Conservation (phyloP, 2,888 invertebrate genomes). For the Rhagium mordax region DNA sequence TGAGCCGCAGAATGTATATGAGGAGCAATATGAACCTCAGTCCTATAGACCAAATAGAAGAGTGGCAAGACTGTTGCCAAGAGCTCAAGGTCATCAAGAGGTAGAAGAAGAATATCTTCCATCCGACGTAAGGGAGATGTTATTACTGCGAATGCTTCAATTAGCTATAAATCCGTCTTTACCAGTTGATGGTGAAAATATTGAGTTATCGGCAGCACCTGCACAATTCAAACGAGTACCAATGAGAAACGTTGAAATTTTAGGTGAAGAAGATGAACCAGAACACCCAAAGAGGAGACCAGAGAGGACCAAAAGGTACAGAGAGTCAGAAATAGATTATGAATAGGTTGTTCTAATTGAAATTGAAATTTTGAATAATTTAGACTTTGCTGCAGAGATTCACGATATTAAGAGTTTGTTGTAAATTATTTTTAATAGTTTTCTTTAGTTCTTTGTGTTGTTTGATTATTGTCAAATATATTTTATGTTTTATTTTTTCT, state of each 20-base stretch:
- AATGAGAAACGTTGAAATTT: slow-evolving; percentile 81
- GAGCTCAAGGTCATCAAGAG: slow-evolving; percentile 47
- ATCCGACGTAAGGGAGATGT: slow-evolving; percentile 80
- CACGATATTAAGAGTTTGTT: too few species aligned
- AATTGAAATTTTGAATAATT: neutral
- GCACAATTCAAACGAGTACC: slow-evolving; percentile 74
- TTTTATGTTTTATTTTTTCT: too few species aligned
- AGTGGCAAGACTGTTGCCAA: slow-evolving; percentile 61
- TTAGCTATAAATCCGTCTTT: slow-evolving; percentile 79
- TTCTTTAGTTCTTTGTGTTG: too few species aligned
- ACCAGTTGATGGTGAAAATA: slow-evolving; percentile 64
- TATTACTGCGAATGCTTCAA: slow-evolving; percentile 81
- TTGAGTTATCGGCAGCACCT: slow-evolving; percentile 68
- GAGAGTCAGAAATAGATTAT: slow-evolving; percentile 46
- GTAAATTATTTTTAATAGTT: too few species aligned
- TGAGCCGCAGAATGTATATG: slow-evolving; percentile 43
- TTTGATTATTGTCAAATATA: too few species aligned
- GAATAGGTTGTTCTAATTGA: neutral
- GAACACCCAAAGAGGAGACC: slow-evolving; percentile 37
- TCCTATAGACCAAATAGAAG: slow-evolving; percentile 63
- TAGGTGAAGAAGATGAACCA: slow-evolving; percentile 75
- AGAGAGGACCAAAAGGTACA: slow-evolving; percentile 55
- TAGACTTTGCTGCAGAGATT: too few species aligned
- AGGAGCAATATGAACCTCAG: slow-evolving; percentile 55
- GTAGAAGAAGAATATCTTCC: slow-evolving; percentile 76